Evolutionary conservation across 1,140 invertebrate species (phyloP).

Genomic region (Gerris buenoi): DNA sequence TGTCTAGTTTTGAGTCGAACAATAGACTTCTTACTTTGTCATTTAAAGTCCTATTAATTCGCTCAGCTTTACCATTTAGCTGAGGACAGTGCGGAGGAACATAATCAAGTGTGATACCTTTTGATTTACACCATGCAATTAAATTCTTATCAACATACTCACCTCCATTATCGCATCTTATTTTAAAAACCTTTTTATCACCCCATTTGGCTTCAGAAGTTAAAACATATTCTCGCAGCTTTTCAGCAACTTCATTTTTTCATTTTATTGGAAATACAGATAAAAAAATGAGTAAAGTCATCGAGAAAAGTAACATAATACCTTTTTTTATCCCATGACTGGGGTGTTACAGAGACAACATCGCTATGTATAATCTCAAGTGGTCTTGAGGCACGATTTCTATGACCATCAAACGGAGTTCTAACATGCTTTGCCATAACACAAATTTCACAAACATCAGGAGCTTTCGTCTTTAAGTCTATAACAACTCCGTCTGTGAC

Average conservation of each 20-base stretch:
- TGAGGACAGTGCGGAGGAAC: not conserved
- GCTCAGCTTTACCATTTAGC: slow-evolving; percentile 3
- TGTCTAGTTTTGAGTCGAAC: not conserved
- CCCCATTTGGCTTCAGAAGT: not conserved
- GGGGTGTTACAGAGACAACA: slow-evolving; percentile 30
- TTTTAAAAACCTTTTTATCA: not conserved
- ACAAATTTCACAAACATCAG: no score
- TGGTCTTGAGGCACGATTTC: not conserved
- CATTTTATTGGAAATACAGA: not conserved
- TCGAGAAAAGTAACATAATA: not conserved
- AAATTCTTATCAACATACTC: not conserved
- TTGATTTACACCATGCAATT: not conserved
- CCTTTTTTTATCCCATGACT: not conserved
- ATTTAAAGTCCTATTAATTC: not conserved
- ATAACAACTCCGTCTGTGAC: no score
- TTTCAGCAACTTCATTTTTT: not conserved
- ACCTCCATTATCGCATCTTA: not conserved
- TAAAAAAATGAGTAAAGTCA: not conserved
- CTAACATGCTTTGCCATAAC: not conserved
- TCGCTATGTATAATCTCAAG: slow-evolving; percentile 22
- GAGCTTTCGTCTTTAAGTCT: no score
- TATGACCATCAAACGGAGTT: not conserved
- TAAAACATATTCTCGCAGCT: not conserved
- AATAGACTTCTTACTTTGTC: not conserved
- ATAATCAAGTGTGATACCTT: not conserved